A percentile compares a stretch with the other conserved stretches of the same genome.
Evolutionary conservation across 2,888 invertebrate species (phyloP).

Genomic region (Drosophila paranaensis): DNA sequence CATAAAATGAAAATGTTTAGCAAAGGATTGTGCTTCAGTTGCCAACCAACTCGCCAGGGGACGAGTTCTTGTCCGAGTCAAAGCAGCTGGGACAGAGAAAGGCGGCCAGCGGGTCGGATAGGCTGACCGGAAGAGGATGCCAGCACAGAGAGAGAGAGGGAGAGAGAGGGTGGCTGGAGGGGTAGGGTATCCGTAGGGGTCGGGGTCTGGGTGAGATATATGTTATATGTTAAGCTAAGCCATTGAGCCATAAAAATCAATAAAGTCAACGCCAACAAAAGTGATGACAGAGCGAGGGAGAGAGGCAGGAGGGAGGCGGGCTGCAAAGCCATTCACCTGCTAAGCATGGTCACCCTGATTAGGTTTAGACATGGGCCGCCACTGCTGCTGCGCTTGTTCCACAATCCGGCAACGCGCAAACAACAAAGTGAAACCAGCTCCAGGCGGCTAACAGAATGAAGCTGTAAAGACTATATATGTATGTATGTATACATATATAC

Average conservation of each 20-base stretch:
- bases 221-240: slow-evolving; percentile 32
- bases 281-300: neutral
- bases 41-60: slow-evolving; percentile 11
- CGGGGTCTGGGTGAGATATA: neutral
- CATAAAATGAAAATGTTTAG: slow-evolving; percentile 73
- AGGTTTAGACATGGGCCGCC: neutral
- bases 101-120: neutral
- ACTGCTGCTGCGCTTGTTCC: neutral
- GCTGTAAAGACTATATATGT: slow-evolving; percentile 4
- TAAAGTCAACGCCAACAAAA: slow-evolving; percentile 58
- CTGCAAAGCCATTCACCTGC: slow-evolving; percentile 1
- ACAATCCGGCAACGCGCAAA: slow-evolving; percentile 25
- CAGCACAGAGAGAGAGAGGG: neutral
- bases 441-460: slow-evolving; percentile 6
- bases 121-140: slow-evolving; percentile 1
- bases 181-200: neutral
- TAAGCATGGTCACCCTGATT: slow-evolving; percentile 33
- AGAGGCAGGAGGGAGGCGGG: neutral
- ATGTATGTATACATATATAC: neutral
- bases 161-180: neutral
- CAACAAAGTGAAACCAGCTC: slow-evolving; percentile 22
- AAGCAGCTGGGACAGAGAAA: neutral
- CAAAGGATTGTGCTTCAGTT: slow-evolving; percentile 52
- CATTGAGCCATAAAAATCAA: slow-evolving; percentile 77
- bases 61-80: slow-evolving; percentile 17